Percentiles rank a stretch among this genome's conserved stretches.
phyloP scores from a whole-genome alignment of 2,113 vertebrate genomes.

The Melozone crissalis region DNA sequence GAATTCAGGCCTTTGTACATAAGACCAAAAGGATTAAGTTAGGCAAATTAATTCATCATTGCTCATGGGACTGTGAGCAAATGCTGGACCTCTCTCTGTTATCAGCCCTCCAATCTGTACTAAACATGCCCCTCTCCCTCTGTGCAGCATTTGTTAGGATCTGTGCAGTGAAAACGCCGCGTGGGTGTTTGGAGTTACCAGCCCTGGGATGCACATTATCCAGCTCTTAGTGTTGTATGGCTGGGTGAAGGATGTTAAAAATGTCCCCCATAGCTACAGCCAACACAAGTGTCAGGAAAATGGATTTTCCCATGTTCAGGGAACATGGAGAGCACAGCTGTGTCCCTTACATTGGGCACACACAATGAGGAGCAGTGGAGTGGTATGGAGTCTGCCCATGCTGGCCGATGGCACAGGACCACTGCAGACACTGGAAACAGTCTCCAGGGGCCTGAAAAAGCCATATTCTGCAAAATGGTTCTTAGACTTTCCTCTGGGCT shows the following conservation, averaged over 20 bases:
- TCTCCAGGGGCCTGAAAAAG: background rate
- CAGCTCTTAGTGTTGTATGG: background rate
- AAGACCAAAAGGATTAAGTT: background rate
- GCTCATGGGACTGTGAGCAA: background rate
- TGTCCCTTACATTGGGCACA: background rate
- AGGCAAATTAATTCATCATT: constrained; percentile 38
- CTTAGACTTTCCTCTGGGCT: background rate
- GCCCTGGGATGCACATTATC: background rate
- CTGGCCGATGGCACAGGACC: background rate
- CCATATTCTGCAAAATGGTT: background rate
- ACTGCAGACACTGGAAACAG: background rate
- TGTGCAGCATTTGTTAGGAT: background rate
- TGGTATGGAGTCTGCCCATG: rapidly evolving
- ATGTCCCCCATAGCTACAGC: background rate
- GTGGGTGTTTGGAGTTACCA: background rate
- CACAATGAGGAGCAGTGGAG: rapidly evolving
- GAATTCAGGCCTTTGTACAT: background rate
- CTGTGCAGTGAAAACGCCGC: rapidly evolving
- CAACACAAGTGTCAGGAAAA: background rate
- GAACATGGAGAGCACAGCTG: too few species aligned
- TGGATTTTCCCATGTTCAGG: rapidly evolving
- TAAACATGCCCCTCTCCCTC: background rate
- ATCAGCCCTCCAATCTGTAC: background rate
- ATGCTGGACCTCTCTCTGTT: background rate
- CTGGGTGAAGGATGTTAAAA: background rate